phyloP scores from a whole-genome alignment of 2,888 invertebrate species.

The Brachyptera putata region DNA sequence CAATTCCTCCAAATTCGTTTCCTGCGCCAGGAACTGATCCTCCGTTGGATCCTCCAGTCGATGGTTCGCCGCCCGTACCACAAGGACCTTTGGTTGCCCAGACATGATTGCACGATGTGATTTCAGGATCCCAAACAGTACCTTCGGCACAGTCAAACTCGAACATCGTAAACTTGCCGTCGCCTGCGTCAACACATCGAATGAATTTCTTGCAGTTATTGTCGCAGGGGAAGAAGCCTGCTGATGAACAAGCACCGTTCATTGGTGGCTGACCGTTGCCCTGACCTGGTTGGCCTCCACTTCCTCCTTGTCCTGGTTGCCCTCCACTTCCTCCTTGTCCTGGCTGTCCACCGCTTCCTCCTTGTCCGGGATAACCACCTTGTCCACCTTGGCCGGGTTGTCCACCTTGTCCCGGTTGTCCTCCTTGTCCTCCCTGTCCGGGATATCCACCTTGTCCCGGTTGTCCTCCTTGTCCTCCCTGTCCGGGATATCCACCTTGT shows the following conservation, averaged over 20 bases:
- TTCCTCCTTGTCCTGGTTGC: constrained; percentile 27
- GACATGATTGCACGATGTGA: constrained; percentile 54
- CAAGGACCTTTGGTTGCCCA: constrained; percentile 40
- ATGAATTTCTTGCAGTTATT: constrained; percentile 61
- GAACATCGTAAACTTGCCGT: constrained; percentile 47
- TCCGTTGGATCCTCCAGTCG: neutral
- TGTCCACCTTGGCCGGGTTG: constrained; percentile 28
- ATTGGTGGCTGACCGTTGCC: neutral
- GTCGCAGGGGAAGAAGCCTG: constrained; percentile 61
- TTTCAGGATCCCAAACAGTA: constrained; percentile 55
- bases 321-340: constrained; percentile 27
- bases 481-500: constrained; percentile 12
- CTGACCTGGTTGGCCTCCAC: constrained; percentile 5
- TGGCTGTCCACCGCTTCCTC: neutral
- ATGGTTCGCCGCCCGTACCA: neutral
- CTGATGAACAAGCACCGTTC: constrained; percentile 46
- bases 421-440: neutral
- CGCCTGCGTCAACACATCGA: constrained; percentile 52
- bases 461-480: constrained; percentile 1
- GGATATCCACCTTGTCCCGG: neutral
- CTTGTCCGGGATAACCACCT: constrained; percentile 29
- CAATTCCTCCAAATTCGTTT: neutral
- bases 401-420: constrained; percentile 5
- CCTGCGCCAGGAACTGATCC: neutral
- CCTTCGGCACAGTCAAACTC: constrained; percentile 54